These are phyloP conservation scores for Polydesmus complanatus DNA, from an alignment of 2,888 invertebrate genomes.

Conservation along the genomic window DNA sequence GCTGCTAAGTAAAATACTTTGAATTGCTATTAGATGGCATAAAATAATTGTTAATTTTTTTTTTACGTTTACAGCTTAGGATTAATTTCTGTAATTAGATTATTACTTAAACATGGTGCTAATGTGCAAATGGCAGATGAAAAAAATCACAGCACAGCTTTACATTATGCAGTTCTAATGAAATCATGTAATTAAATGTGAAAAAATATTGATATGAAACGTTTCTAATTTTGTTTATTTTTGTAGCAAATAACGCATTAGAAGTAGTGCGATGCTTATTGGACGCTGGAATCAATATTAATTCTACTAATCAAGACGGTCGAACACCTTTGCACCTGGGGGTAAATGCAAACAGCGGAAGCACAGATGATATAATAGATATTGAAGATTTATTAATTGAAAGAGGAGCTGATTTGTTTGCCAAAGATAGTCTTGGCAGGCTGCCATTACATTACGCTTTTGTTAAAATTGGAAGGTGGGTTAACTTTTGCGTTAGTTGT, in stretches of 20 bases:
- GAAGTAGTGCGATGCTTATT: constrained; percentile 26
- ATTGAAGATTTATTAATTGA: constrained; percentile 34
- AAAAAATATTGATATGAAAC: not conserved
- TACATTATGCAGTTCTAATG: constrained; percentile 29
- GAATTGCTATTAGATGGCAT: not conserved
- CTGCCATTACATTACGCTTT: constrained; percentile 39
- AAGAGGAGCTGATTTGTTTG: constrained; percentile 30
- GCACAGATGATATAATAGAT: constrained; percentile 34
- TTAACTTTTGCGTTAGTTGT: not conserved
- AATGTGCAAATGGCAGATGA: constrained; percentile 26
- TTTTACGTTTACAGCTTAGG: constrained; percentile 16
- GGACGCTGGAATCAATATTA: constrained; percentile 24
- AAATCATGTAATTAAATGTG: constrained; percentile 20
- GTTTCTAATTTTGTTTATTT: not conserved
- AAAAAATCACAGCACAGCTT: constrained; percentile 26
- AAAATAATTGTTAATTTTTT: no score
- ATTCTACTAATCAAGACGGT: constrained; percentile 21
- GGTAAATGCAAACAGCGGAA: constrained; percentile 32
- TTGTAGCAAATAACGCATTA: constrained; percentile 19
- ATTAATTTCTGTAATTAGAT: constrained; percentile 22
- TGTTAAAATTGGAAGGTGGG: constrained; percentile 28
- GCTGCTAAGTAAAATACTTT: constrained; percentile 18
- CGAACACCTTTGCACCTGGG: constrained; percentile 37
- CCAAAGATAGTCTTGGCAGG: constrained; percentile 29
- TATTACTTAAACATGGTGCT: constrained; percentile 28